phyloP scores from a whole-genome alignment of 2,888 invertebrate genomes.

The Vannuccia rotundouncinata region DNA sequence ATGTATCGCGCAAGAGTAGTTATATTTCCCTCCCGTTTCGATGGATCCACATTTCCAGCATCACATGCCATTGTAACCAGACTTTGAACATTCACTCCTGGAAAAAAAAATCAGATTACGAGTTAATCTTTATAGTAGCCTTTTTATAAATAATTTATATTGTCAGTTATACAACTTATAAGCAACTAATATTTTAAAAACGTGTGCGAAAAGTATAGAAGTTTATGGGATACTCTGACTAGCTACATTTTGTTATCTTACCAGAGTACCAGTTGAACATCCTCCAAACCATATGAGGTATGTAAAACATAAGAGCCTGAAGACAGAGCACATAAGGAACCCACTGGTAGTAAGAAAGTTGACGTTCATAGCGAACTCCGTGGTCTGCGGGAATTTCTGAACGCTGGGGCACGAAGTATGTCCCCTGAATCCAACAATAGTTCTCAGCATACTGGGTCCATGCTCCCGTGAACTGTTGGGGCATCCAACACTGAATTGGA shows the following conservation, averaged over 20 bases:
- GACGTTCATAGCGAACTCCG: neutral
- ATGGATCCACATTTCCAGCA: constrained; percentile 1
- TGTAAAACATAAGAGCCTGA: constrained; percentile 38
- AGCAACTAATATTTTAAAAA: constrained; percentile 11
- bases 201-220: neutral
- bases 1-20: constrained; percentile 30
- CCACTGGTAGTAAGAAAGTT: constrained; percentile 41
- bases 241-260: constrained; percentile 2
- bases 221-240: neutral
- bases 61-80: constrained; percentile 30
- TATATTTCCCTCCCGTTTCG: constrained; percentile 9
- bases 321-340: constrained; percentile 39
- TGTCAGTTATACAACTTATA: neutral
- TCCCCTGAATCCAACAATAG: constrained; percentile 41
- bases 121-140: neutral
- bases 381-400: constrained; percentile 32
- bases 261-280: constrained; percentile 38
- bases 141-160: neutral
- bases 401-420: constrained; percentile 39
- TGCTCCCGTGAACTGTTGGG: constrained; percentile 34
- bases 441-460: constrained; percentile 39
- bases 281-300: constrained; percentile 37
- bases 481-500: constrained; percentile 45
- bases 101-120: neutral
- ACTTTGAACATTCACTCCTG: constrained; percentile 32